These are phyloP conservation scores for Napeogenes inachia DNA, from an alignment of 2,888 invertebrate species.

Conservation along the genomic window DNA sequence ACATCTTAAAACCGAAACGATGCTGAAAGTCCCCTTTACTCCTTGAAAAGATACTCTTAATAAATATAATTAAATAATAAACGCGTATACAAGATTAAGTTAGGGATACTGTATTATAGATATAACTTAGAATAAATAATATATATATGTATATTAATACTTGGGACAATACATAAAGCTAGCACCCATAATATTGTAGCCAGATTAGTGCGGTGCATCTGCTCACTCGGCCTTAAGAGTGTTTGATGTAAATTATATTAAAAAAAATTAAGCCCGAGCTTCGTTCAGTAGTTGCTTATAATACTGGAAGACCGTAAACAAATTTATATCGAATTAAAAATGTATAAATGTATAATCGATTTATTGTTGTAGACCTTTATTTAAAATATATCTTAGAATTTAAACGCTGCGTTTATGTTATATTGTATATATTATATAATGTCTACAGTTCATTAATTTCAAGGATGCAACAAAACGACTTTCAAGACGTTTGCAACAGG, in stretches of 20 bases:
- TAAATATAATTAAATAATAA: slow-evolving; percentile 19
- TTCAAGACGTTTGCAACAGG: slow-evolving; percentile 30
- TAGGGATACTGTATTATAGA: slow-evolving; percentile 14
- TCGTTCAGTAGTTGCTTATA: slow-evolving; percentile 47
- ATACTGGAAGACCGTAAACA: slow-evolving; percentile 68
- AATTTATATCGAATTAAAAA: slow-evolving; percentile 39
- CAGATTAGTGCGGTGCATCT: slow-evolving; percentile 53
- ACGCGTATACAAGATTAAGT: slow-evolving; percentile 15
- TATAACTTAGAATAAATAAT: slow-evolving; percentile 16
- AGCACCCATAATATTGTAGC: slow-evolving; percentile 66
- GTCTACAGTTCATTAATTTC: slow-evolving; percentile 17
- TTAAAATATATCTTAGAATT: too few relatives aligned
- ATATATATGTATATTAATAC: slow-evolving; percentile 4
- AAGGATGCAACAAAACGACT: slow-evolving; percentile 22
- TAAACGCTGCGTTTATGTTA: too few relatives aligned
- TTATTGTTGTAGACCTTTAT: too few relatives aligned
- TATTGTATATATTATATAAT: too few relatives aligned
- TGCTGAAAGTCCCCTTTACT: slow-evolving; percentile 41
- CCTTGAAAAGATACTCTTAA: slow-evolving; percentile 31
- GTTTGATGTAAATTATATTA: slow-evolving; percentile 16
- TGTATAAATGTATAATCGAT: too few relatives aligned
- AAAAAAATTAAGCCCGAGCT: slow-evolving; percentile 39
- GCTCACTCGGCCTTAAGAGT: background rate
- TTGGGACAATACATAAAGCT: slow-evolving; percentile 40
- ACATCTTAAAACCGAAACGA: slow-evolving; percentile 39